Evolutionary conservation across 2,888 invertebrate genomes (phyloP).

Genomic region (Lasioglossum figueresi): DNA sequence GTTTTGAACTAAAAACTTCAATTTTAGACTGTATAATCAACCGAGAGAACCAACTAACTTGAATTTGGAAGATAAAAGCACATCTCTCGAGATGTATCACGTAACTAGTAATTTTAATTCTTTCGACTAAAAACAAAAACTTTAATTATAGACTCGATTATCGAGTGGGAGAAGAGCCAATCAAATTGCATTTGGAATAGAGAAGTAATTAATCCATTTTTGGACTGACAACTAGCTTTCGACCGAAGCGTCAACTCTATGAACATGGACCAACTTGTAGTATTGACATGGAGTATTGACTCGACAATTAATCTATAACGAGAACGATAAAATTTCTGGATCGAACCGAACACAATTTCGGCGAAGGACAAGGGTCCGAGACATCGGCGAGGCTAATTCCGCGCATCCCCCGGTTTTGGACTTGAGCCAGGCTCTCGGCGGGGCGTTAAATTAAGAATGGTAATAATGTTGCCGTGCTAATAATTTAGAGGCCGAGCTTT

Average conservation of each 20-base stretch:
- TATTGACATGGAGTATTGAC: not conserved
- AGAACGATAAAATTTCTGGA: not conserved
- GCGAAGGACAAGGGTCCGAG: not conserved
- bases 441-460: slow-evolving; percentile 65
- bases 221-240: not conserved
- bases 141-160: too few relatives aligned
- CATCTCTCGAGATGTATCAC: too few relatives aligned
- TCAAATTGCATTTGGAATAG: not conserved
- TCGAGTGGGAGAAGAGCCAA: too few relatives aligned
- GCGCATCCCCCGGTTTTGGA: slow-evolving; percentile 48
- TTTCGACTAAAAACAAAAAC: too few relatives aligned
- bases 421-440: slow-evolving; percentile 44
- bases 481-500: slow-evolving; percentile 58
- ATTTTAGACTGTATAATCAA: too few relatives aligned
- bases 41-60: not conserved
- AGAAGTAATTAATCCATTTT: not conserved
- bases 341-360: not conserved
- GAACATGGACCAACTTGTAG: not conserved
- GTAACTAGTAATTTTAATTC: too few relatives aligned
- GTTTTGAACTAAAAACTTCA: too few relatives aligned
- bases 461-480: slow-evolving; percentile 60
- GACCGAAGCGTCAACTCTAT: not conserved
- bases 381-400: slow-evolving; percentile 33
- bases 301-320: not conserved
- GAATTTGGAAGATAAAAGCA: not conserved